Base-by-base conservation (phyloP, 1,140 invertebrate genomes). In the Rhyacophila brunnea region DNA sequence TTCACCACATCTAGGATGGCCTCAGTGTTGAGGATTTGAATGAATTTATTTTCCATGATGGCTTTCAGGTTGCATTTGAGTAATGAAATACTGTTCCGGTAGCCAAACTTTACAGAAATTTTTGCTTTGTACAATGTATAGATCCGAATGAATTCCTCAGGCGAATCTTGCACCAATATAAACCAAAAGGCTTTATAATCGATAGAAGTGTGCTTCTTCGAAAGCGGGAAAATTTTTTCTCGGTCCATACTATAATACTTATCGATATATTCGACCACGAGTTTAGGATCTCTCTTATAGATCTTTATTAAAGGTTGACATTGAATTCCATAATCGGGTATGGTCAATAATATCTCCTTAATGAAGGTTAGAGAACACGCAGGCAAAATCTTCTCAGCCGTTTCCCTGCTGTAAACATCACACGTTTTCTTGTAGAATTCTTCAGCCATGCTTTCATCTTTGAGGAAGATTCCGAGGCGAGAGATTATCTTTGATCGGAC, bases 341-440 rank as follows among this genome's bases (percentile, higher is more conserved):
- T n/a, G n/a, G n/a, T 14, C 19, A 57, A 15, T 14, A 57, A 49
- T 15, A 11, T 7, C 2, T 13, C 10, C 1, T 46, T 34, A 15
- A 64, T 53, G 42, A 64, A 64, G 0, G 40, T 14, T 46, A 55
- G 35, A 34, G 56, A 51, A 32, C 62, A 60, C 4, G 36, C 32
- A 1, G 57, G 46, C 19, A 64, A 48, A 0, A 64, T 17, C 34
- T 60, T 64, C 6, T 51, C 23, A 19, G 57, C 48, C n/a, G 42
- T 2, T 6, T 59, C 17, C 13, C n/a, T 57, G 28, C 53, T 35
- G 36, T 57, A 60, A 3, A 36, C 11, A 9, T 34, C 20, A 1
- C 32, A 6, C 7, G 60, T 45, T 42, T 20, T 56, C 5, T 11
- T 35, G 23, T 57, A 60, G 19, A 60, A 57, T 10, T 48, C 42